These are phyloP conservation scores for Leptobrachium leishanense DNA, from an alignment of 2,113 vertebrate species.

Conservation along the genomic window DNA sequence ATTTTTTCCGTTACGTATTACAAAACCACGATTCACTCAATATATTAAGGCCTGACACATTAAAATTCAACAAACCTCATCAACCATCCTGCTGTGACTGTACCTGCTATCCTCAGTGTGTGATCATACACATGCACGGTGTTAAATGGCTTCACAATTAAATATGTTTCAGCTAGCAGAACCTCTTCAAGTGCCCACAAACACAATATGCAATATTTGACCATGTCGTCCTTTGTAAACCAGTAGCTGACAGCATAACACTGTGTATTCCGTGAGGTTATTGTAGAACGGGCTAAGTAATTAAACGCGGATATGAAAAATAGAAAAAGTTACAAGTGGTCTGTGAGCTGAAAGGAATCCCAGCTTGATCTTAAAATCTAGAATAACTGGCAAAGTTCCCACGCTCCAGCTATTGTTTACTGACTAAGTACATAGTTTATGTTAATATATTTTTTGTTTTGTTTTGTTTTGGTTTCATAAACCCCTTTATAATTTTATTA, in stretches of 20 bases:
- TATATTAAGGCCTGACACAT: no score
- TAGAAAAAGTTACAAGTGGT: neutral
- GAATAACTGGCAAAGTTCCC: slow-evolving; percentile 53
- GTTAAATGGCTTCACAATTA: no score
- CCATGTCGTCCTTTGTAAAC: neutral
- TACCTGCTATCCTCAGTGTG: no score
- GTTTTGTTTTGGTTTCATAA: slow-evolving; percentile 60
- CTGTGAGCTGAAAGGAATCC: neutral
- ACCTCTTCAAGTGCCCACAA: no score
- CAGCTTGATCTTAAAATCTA: slow-evolving; percentile 15
- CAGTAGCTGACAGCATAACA: neutral
- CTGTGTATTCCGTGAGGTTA: neutral
- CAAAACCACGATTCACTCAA: no score
- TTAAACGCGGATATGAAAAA: neutral
- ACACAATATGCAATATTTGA: no score
- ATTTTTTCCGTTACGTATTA: no score
- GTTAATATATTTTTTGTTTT: slow-evolving; percentile 62
- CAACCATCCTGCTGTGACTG: no score
- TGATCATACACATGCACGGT: no score
- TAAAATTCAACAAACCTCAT: no score
- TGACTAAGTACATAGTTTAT: slow-evolving; percentile 55
- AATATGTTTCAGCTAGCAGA: no score
- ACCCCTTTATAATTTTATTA: slow-evolving; percentile 57
- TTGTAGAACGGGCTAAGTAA: neutral
- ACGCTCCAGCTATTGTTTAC: slow-evolving; percentile 61